phyloP scores from a whole-genome alignment of 2,797 vertebrate species.

The Pteronotus mesoamericanus region DNA sequence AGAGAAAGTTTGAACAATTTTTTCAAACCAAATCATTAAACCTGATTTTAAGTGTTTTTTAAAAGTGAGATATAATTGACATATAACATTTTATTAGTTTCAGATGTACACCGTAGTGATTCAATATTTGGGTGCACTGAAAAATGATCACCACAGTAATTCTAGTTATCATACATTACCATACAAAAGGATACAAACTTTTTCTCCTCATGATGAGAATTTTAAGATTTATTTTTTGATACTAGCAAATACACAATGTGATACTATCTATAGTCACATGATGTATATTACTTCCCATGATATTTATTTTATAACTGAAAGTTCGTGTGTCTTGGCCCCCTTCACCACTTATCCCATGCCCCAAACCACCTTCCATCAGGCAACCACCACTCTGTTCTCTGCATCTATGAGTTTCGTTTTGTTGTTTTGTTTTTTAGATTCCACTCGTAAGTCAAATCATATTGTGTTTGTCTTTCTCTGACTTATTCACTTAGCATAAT shows the following conservation, averaged over 20 bases:
- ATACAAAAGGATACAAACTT: neutral
- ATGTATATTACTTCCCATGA: neutral
- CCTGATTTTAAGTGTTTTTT: neutral
- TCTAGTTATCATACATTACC: neutral
- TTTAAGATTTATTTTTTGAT: neutral
- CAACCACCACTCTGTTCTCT: neutral
- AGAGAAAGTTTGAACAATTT: neutral
- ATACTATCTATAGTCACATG: neutral
- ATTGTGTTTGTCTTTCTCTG: neutral
- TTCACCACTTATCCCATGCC: neutral
- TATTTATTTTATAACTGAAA: neutral
- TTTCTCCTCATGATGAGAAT: neutral
- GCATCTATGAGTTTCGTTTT: neutral
- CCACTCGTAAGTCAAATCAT: neutral
- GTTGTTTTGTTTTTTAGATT: neutral
- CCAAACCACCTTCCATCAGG: neutral
- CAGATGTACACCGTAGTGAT: neutral
- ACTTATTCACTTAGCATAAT: neutral
- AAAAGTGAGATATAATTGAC: neutral
- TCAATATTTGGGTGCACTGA: neutral
- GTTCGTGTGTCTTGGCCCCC: neutral
- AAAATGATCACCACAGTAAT: neutral
- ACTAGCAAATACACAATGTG: neutral
- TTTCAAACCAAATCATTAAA: slow-evolving; percentile 44
- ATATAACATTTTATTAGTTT: neutral